Evolutionary conservation across 2,113 vertebrate species (phyloP), one percentile per base, ranked within the genome.

Genomic region (Cyanocitta stelleri): DNA sequence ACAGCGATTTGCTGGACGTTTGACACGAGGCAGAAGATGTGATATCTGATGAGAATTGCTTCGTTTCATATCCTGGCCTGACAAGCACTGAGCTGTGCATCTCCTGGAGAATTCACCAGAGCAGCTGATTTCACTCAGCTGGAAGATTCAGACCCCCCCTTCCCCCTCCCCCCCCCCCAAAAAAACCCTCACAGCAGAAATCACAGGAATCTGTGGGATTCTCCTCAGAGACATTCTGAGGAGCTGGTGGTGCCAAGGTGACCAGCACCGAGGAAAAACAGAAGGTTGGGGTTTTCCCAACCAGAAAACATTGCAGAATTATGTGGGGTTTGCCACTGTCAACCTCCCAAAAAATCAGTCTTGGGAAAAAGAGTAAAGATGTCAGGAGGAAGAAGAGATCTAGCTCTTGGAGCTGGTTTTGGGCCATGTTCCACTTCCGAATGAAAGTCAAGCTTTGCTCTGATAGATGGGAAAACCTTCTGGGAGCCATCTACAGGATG

Each of bases 11-110:
- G 96, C 93, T 91, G 95, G 97, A 97, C 89, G 0, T 98, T 98
- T 98, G 98, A 98, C 98, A 98, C 92, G 98, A 98, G 98, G 98
- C 98, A 99, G 98, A 98, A 98, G 98, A 98, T 93, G 97, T 97
- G 98, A 98, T 98, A 98, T 98, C 98, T 98, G 98, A 98, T 97
- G 97, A 96, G 98, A 98, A 96, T 97, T 98, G 97, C 89, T 97
- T 98, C 95, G 97, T 98, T 98, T 97, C 97, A 97, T 97, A 96
- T 96, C 97, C 93, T 89, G 73, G 73, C 80, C 91, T 95, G 97
- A 97, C 97, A 97, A 91, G 96, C 93, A 83, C 83, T 94, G 92
- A 96, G 91, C 87, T 94, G 85, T 66, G 91, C 88, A 86, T 96
- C 96, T 97, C 88, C 33, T 56, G 93, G 96, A 96, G 95, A 94